Evolutionary conservation across 2,113 vertebrate species (phyloP).

Genomic region (rat (Rattus norvegicus)): DNA sequence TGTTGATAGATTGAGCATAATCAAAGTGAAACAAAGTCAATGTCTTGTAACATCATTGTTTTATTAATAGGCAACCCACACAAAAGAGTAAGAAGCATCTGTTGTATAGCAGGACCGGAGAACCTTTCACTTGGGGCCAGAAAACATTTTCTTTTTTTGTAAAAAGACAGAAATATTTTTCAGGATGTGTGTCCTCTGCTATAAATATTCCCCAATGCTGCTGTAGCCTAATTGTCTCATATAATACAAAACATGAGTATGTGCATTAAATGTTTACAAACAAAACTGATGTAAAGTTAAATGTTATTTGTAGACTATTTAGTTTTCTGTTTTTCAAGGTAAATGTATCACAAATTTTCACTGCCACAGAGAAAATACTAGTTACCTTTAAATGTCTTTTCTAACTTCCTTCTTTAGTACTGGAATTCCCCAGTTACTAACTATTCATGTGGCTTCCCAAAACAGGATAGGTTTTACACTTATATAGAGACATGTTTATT

Average conservation of each 20-base stretch:
- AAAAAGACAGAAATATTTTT: not conserved
- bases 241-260: not conserved
- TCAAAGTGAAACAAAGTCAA: not conserved
- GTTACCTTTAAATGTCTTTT: not conserved
- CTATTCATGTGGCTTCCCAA: not conserved
- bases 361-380: conserved; percentile 1
- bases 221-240: not conserved
- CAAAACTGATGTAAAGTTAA: not conserved
- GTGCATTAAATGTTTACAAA: not conserved
- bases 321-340: not conserved
- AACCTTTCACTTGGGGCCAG: not conserved
- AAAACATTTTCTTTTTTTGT: not conserved
- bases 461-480: not conserved
- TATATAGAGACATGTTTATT: not conserved
- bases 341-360: not conserved
- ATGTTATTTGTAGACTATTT: not conserved
- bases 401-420: not conserved
- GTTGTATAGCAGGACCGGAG: not conserved
- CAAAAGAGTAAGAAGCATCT: not conserved
- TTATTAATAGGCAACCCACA: not conserved
- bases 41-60: not conserved
- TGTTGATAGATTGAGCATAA: not conserved
- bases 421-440: not conserved
- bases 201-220: not conserved
- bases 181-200: not conserved